phyloP scores from a whole-genome alignment of 2,113 vertebrate genomes.

The Perognathus longimembris region DNA sequence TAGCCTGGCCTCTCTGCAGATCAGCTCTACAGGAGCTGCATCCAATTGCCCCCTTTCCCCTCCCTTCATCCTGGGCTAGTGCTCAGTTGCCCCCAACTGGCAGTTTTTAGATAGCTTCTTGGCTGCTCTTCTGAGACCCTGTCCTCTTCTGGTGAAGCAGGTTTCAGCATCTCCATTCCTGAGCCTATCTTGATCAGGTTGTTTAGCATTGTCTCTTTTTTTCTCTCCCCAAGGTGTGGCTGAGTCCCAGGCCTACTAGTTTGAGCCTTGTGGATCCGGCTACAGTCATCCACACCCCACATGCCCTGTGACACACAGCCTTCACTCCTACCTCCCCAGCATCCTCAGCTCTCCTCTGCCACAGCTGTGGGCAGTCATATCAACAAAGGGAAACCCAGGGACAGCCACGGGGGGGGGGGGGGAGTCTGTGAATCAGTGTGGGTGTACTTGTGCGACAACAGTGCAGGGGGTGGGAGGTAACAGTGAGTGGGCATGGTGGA shows the following conservation, averaged over 20 bases:
- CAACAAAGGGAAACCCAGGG: slow-evolving; percentile 35
- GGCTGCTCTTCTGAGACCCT: background rate
- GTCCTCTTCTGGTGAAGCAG: background rate
- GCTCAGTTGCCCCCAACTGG: slow-evolving; percentile 11
- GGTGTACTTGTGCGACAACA: background rate
- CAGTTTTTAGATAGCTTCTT: background rate
- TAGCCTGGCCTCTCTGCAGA: background rate
- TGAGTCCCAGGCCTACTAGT: background rate
- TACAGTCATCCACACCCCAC: background rate
- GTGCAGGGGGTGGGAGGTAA: slow-evolving; percentile 19
- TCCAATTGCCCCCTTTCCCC: background rate
- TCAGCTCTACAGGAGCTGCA: background rate
- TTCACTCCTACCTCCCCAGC: background rate
- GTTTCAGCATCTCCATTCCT: background rate
- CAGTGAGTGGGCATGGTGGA: background rate
- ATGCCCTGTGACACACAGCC: background rate
- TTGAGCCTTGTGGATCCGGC: background rate
- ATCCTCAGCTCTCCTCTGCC: background rate
- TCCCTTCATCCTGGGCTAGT: background rate
- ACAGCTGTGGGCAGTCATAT: background rate
- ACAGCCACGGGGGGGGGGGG: background rate
- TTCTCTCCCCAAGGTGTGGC: slow-evolving; percentile 30
- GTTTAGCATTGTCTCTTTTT: background rate
- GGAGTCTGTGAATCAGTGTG: background rate
- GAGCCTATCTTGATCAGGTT: background rate